Percentiles rank a stretch among this genome's conserved stretches.
Evolutionary conservation across 2,113 vertebrate genomes (phyloP).

Genomic region (Dinomys branickii): DNA sequence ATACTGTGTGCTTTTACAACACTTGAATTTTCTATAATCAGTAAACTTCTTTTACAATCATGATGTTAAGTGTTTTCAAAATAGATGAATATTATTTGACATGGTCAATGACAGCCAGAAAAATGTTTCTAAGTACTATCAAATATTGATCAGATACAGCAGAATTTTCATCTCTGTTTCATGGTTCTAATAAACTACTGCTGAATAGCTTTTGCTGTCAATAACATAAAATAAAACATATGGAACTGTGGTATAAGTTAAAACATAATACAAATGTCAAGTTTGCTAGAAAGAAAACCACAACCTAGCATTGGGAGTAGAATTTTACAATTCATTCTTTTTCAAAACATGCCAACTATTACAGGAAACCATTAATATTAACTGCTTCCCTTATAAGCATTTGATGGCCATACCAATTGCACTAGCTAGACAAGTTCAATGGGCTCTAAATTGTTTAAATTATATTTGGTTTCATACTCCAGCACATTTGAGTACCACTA

Average conservation of each 20-base stretch:
- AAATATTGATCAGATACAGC: background rate
- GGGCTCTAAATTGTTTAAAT: slow-evolving; percentile 66
- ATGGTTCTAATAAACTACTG: background rate
- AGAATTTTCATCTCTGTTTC: background rate
- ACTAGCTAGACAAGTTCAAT: slow-evolving; percentile 61
- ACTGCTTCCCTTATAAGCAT: slow-evolving; percentile 18
- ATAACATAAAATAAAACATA: slow-evolving; percentile 33
- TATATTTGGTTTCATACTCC: slow-evolving; percentile 60
- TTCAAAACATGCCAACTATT: slow-evolving; percentile 50
- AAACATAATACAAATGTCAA: slow-evolving; percentile 8
- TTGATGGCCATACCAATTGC: slow-evolving; percentile 59
- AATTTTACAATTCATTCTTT: slow-evolving; percentile 32
- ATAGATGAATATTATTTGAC: background rate
- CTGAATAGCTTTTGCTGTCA: background rate
- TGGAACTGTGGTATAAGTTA: background rate
- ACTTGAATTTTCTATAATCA: slow-evolving; percentile 18
- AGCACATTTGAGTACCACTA: slow-evolving; percentile 52
- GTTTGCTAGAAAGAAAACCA: slow-evolving; percentile 5
- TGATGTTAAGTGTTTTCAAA: background rate
- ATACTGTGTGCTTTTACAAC: background rate
- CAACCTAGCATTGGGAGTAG: background rate
- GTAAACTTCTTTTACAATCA: slow-evolving; percentile 4
- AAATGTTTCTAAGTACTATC: background rate
- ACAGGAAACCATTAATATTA: slow-evolving; percentile 62
- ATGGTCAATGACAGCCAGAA: background rate